phyloP scores from a whole-genome alignment of 2,888 invertebrate genomes.

The Pseudococcus viburni region DNA sequence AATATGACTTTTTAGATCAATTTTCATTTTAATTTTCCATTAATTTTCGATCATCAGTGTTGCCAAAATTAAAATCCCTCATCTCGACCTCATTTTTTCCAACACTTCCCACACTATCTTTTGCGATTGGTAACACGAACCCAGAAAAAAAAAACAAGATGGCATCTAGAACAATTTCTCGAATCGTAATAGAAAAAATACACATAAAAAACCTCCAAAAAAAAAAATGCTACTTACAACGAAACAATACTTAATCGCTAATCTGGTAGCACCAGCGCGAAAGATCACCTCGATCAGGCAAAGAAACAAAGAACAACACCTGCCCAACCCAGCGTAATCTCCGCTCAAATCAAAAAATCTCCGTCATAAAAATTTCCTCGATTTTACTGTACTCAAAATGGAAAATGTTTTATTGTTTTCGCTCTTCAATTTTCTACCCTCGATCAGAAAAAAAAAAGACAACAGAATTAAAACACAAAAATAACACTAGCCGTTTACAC shows the following conservation, averaged over 20 bases:
- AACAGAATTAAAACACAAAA: slow-evolving; percentile 8
- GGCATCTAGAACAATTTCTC: slow-evolving; percentile 30
- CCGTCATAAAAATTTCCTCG: neutral
- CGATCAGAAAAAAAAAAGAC: neutral
- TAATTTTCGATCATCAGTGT: neutral
- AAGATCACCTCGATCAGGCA: neutral
- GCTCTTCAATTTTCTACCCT: neutral
- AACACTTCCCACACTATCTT: neutral
- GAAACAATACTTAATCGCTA: slow-evolving; percentile 39
- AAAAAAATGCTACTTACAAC: slow-evolving; percentile 14
- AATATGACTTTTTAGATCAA: neutral
- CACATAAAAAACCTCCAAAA: neutral
- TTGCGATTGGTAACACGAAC: slow-evolving; percentile 24
- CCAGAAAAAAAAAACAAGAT: slow-evolving; percentile 31
- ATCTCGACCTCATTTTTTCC: neutral
- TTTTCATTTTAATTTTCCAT: no score
- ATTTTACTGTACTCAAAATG: neutral
- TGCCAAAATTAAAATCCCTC: neutral
- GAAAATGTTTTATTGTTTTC: slow-evolving; percentile 48
- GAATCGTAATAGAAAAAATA: slow-evolving; percentile 28
- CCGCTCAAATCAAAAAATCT: neutral
- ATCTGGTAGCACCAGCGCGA: slow-evolving; percentile 44
- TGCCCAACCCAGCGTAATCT: neutral
- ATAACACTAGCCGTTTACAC: slow-evolving; percentile 18
- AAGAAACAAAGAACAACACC: slow-evolving; percentile 6